phyloP scores from a whole-genome alignment of 2,797 vertebrate species.

The Urophycis tenuis region DNA sequence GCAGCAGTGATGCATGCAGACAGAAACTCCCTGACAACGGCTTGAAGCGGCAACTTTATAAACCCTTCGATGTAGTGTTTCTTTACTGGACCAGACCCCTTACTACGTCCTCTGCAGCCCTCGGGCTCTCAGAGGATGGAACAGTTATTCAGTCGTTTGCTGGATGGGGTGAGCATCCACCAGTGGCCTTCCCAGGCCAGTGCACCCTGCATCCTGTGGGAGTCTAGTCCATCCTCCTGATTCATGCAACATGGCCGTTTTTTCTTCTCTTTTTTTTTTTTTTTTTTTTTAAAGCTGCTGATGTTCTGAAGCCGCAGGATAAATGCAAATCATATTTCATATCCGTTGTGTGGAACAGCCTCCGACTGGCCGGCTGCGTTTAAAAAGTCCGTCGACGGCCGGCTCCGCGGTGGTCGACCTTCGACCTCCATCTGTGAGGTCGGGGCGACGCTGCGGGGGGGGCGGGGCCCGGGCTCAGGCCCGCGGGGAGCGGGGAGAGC shows the following conservation, averaged over 20 bases:
- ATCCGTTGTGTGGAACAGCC: not conserved
- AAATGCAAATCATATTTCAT: not conserved
- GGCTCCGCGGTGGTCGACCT: not conserved
- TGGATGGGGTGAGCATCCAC: too few relatives aligned
- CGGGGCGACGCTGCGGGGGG: not conserved
- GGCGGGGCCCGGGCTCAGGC: constrained; percentile 50
- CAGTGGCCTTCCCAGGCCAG: too few relatives aligned
- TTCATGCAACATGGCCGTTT: not conserved
- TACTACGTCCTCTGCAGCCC: not conserved
- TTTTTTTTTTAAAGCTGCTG: not conserved
- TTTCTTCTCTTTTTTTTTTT: too few relatives aligned
- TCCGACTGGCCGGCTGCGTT: not conserved
- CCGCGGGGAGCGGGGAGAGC: constrained; percentile 75
- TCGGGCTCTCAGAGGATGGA: too few relatives aligned
- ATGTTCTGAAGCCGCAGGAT: not conserved
- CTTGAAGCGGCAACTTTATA: not conserved
- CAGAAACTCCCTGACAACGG: not conserved
- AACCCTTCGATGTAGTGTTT: not conserved
- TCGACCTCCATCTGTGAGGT: not conserved
- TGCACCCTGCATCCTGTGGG: too few relatives aligned
- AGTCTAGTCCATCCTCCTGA: not conserved
- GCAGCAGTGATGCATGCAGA: not conserved
- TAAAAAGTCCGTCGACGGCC: not conserved
- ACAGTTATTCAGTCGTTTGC: too few relatives aligned
- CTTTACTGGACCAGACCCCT: not conserved